phyloP scores from a whole-genome alignment of 1,140 invertebrate genomes.

The Palaemon carinicauda region DNA sequence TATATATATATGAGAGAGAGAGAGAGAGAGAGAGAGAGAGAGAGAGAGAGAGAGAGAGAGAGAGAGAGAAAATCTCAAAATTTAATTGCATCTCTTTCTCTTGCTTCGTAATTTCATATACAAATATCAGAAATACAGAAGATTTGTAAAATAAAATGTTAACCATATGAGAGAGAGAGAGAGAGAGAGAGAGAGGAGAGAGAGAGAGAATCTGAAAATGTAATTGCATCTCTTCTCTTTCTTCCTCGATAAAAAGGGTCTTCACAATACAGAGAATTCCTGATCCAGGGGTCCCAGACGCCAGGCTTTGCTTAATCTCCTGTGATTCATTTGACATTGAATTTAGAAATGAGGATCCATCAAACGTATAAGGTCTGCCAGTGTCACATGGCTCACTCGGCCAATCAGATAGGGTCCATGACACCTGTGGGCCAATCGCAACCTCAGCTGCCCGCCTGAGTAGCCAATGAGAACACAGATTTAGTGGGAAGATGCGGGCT shows the following conservation, averaged over 20 bases:
- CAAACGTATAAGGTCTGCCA: conserved; percentile 33
- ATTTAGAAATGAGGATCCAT: conserved; percentile 45
- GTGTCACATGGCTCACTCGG: conserved; percentile 34
- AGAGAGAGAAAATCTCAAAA: background rate
- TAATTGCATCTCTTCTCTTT: background rate
- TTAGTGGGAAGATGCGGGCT: conserved; percentile 30
- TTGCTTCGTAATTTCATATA: too few species aligned
- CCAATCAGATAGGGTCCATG: conserved; percentile 36
- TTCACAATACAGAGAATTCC: too few species aligned
- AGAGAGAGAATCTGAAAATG: background rate
- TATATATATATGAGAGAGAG: too few species aligned
- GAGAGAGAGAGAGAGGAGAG: background rate
- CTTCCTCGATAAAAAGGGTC: background rate
- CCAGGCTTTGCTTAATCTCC: background rate
- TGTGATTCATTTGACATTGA: conserved; percentile 37
- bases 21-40: background rate
- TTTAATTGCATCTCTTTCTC: too few species aligned
- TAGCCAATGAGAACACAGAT: conserved; percentile 25
- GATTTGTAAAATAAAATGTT: too few species aligned
- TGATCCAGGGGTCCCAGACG: background rate
- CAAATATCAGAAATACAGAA: too few species aligned
- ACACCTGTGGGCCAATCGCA: conserved; percentile 28
- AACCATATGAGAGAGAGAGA: too few species aligned
- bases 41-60: background rate
- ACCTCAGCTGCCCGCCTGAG: background rate